Evolutionary conservation across 2,888 invertebrate genomes (phyloP), one percentile per base, ranked within the genome.

Genomic region (Melanotus villosus): DNA sequence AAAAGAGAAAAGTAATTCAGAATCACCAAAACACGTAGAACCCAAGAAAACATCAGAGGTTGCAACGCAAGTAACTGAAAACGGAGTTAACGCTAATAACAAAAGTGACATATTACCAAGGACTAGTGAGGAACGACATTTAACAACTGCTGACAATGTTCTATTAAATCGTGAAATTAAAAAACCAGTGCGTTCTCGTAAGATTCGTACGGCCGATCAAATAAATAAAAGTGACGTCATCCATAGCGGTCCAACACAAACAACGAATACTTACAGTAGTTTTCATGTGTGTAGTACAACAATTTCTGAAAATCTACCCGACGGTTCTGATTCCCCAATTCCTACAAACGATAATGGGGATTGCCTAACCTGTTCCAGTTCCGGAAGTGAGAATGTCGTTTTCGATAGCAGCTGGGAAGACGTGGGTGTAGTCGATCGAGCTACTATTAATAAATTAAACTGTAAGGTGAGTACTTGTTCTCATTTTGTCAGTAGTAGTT

Each of bases 401-500:
- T 58, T 50, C 9, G 76, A 77, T 16, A 73, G 68, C 21, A 71
- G 64, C 32, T 91, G 91, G 90, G 91, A 92, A 12, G 73, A 74
- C 2, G 45, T 90, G 36, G 88, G 87, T 5, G 83, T 91, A 23
- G 88, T 92, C 10, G 89, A 90, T 54, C 86, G 86, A 66, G 87
- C 89, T 67, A 87, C 90, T 3, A 81, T 90, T 16, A 87, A 89
- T 74, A 90, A 92, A 78, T 85, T 93, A 50, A 90, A 91, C 76
- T 91, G 91, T 72, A 91, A 90, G 87, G 93, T 92, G 84, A 86
- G 86, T 81, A n/a, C n/a, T 54, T 16, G 5, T 41, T 41, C n/a
- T 26, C 26, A 26, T 3, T 26, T 26, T 26, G 3, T 26, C 26
- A 7, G 4, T 38, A 3, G 4, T 38, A 38, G 26, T n/a, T n/a